phyloP scores from a whole-genome alignment of 2,797 vertebrate species.

The Sebastes steindachneri region DNA sequence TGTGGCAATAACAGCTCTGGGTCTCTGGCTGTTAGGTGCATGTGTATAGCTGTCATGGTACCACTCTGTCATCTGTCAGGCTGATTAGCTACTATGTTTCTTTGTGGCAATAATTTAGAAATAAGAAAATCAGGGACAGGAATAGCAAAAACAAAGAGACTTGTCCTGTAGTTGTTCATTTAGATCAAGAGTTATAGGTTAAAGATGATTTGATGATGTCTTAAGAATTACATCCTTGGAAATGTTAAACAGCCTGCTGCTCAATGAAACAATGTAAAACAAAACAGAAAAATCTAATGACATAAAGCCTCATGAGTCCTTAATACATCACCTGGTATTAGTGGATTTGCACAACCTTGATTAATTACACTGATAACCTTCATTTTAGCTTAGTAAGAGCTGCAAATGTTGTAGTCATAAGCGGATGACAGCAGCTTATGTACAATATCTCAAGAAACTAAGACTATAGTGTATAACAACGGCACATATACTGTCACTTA shows the following conservation, averaged over 20 bases:
- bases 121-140: neutral
- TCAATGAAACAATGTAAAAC: neutral
- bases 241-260: constrained; percentile 2
- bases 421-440: neutral
- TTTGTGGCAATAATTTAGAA: neutral
- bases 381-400: neutral
- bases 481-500: neutral
- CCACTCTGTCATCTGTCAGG: neutral
- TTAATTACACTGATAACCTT: neutral
- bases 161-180: neutral
- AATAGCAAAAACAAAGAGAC: neutral
- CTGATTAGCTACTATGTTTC: neutral
- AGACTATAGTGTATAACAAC: neutral
- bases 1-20: neutral
- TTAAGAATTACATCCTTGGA: neutral
- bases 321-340: neutral
- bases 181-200: neutral
- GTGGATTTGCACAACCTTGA: neutral
- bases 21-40: neutral
- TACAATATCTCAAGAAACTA: neutral
- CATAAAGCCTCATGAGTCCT: neutral
- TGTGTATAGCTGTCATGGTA: neutral
- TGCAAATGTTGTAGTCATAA: neutral
- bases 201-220: neutral
- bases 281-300: constrained; percentile 3